Evolutionary conservation across 1,140 invertebrate species (phyloP), one percentile per base, ranked within the genome.

Genomic region (Drosophila busckii): DNA sequence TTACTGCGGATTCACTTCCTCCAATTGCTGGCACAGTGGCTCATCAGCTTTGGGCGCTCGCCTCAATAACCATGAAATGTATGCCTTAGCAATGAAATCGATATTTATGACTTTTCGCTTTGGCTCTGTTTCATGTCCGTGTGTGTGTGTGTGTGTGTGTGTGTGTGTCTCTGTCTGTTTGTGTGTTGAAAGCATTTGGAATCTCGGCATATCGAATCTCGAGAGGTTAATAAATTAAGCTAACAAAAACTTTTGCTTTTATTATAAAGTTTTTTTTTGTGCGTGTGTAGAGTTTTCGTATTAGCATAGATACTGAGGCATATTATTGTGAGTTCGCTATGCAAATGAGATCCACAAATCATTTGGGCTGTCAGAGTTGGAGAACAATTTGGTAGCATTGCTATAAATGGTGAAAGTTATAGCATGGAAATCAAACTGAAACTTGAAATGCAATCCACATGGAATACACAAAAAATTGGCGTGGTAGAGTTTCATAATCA

Each of bases 181-280:
- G 31, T 28, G 34, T 34, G 41, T 29, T 28, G 64, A 61, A 52
- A 67, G 56, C 34, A 41, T 67, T 58, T 37, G 29, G 26, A 62
- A 48, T 53, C 42, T 41, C 17, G 17, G 56, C 44, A 53, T 63
- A 65, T 69, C 25, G 75, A 80, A 58, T 82, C 76, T 75, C 75
- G 44, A 68, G 75, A 82, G 75, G 49, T 82, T 82, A 68, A 82
- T 82, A 82, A 82, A 82, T 82, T 82, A 82, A 53, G 66, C 59
- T 46, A 67, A 52, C 49, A 45, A 60, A 66, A 82, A 70, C 34
- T 82, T 82, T 75, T 58, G 56, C 32, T 61, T 82, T 68, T 75
- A 69, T 70, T 63, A 75, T 82, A 82, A 82, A 82, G 76, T 67
- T 55, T 64, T 15, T 26, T 15, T 29, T 12, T 34, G 28, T 34